A percentile compares a stretch with the other conserved stretches of the same genome.
phyloP scores from a whole-genome alignment of 2,888 invertebrate species.

The Rotaria sp. region DNA sequence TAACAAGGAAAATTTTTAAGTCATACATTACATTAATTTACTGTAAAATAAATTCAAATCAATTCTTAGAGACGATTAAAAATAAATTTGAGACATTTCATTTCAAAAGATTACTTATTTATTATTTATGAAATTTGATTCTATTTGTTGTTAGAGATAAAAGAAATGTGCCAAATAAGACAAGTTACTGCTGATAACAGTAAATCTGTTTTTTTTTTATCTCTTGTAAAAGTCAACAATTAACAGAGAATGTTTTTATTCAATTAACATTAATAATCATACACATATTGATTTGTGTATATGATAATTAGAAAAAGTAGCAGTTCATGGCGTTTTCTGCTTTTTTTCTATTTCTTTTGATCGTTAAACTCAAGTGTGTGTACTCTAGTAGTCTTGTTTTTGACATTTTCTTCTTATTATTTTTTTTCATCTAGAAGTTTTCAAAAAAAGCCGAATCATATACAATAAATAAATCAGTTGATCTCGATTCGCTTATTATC shows the following conservation, averaged over 20 bases:
- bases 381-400: not conserved
- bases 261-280: not conserved
- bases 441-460: not conserved
- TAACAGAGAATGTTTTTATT: not conserved
- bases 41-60: no score
- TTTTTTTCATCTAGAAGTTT: not conserved
- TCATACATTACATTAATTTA: no score
- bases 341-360: not conserved
- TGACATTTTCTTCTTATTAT: not conserved
- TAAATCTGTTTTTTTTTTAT: not conserved
- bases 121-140: no score
- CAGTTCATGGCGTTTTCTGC: not conserved
- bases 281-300: not conserved
- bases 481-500: not conserved
- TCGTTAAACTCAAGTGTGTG: not conserved
- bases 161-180: no score
- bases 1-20: no score
- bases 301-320: not conserved
- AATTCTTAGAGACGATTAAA: no score
- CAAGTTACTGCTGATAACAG: no score
- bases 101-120: no score
- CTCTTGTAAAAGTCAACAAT: not conserved
- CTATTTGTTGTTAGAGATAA: no score
- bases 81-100: no score
- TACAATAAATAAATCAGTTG: not conserved